Base-by-base conservation (phyloP, 1,140 invertebrate species). In the Choristoneura fumiferana region DNA sequence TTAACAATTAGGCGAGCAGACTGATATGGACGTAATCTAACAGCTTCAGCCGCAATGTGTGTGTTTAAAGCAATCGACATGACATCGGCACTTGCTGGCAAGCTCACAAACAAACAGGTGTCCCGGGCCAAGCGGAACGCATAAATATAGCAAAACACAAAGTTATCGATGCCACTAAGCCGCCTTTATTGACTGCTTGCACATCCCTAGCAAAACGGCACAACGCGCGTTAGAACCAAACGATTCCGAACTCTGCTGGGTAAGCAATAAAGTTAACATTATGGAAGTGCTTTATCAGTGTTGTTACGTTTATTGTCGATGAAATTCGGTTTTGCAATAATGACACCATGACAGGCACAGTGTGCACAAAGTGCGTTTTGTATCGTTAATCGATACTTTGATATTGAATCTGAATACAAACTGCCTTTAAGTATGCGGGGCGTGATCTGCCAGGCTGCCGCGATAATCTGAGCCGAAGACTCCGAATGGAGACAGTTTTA, bases 141-240 rank as follows among this genome's bases (percentile, higher is more conserved):
- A 81, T 84, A 83, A 84, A 86, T 79, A 86, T 81, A 62, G 69
- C 73, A 82, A 78, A 86, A 84, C 76, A 77, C 78, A 84, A 84
- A 86, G 83, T 86, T 86, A 84, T 81, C 83, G 83, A 81, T 76
- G 73, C 79, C 67, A 61, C 81, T 86, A 86, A 86, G 83, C 78
- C 72, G 72, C 77, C 69, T 85, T 77, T 84, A 86, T 86, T 82
- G 81, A 86, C 81, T 82, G 60, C 39, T 54, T 62, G 60, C 57
- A 68, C 78, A 73, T 63, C 73, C 72, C 74, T 81, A 78, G 66
- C 56, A 40, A 71, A 79, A 71, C 58, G 74, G 43, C 63, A 54
- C 40, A 73, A 73, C 63, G 29, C 37, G 35, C 35, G n/a, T 18
- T 22, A 6, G 8, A 8, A 13, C 17, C 8, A 53, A 33, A 10